phyloP scores from a whole-genome alignment of 2,888 invertebrate genomes.

The Oasisia sp. region DNA sequence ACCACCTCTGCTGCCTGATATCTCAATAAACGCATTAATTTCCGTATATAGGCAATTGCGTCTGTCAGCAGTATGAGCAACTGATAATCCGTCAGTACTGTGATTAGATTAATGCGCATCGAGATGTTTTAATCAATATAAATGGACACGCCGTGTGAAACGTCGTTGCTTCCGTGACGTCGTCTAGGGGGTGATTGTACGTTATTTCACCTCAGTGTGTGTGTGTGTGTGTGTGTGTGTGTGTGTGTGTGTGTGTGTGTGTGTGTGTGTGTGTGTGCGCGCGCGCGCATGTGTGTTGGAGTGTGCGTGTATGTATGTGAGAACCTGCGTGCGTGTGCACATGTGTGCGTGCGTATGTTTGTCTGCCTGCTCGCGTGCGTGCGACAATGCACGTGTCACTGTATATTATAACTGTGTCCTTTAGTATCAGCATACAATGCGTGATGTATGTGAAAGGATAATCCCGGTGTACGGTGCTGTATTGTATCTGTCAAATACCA shows the following conservation, averaged over 20 bases:
- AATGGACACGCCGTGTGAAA: not conserved
- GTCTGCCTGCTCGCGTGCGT: too few relatives aligned
- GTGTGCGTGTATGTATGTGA: not conserved
- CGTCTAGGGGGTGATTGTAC: not conserved
- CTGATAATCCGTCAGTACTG: not conserved
- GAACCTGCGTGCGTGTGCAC: not conserved
- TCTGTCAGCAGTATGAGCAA: not conserved
- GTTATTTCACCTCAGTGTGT: not conserved
- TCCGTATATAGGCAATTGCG: not conserved
- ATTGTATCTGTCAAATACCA: too few relatives aligned
- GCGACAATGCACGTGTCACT: too few relatives aligned
- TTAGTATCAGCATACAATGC: too few relatives aligned
- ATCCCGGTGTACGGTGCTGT: too few relatives aligned
- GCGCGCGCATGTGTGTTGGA: not conserved
- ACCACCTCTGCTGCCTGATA: not conserved
- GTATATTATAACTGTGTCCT: too few relatives aligned
- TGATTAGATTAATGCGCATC: not conserved
- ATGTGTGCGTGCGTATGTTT: too few relatives aligned
- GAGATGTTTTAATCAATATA: not conserved
- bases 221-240: not conserved
- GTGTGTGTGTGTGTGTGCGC: not conserved
- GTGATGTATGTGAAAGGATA: too few relatives aligned
- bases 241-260: not conserved
- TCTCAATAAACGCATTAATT: not conserved
- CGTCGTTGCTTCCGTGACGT: not conserved